Evolutionary conservation across 2,888 invertebrate species (phyloP), one percentile per base, ranked within the genome.

Genomic region (Amaurobius ferox): DNA sequence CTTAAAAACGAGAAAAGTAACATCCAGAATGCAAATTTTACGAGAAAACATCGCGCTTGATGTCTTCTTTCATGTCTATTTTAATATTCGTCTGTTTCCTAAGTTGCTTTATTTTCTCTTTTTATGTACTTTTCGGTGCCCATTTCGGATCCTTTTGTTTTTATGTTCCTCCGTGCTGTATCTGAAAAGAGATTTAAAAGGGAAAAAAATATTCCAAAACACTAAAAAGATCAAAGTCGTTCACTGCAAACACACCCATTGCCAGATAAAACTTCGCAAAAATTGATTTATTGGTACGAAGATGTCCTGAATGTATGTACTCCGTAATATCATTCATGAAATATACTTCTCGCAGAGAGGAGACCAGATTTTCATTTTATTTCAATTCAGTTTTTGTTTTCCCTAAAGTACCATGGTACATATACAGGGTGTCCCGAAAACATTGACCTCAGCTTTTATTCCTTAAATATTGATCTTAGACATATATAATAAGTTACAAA

Each of bases 241-340:
- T 55, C 23, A 23, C 55, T 23, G 23, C 55, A 55, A 55, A 55
- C 55, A 23, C 55, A 44, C 44, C 44, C 44, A 44, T 44, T n/a
- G 23, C 55, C 5, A 23, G 23, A 23, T 55, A 55, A 23, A 55
- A 55, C 55, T 23, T 55, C 55, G 23, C 55, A 23, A 55, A 39
- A 78, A 78, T 78, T 78, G 78, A 78, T 78, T 78, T 78, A 78
- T 78, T 67, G 78, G 78, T 19, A 26, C 29, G 9, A 1, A 0
- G 64, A 1, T 29, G 62, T 61, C 23, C 29, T 11, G 44, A 23
- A 48, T 23, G 26, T 19, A 13, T 35, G 30, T 64, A 39, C 44
- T 64, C n/a, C 32, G 66, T 66, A 66, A 66, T 72, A 79, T 66
- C 72, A 73, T 79, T 79, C 73, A 73, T 72, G 79, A 67, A 72